phyloP scores from a whole-genome alignment of 2,113 vertebrate genomes.

The Labeo catla region DNA sequence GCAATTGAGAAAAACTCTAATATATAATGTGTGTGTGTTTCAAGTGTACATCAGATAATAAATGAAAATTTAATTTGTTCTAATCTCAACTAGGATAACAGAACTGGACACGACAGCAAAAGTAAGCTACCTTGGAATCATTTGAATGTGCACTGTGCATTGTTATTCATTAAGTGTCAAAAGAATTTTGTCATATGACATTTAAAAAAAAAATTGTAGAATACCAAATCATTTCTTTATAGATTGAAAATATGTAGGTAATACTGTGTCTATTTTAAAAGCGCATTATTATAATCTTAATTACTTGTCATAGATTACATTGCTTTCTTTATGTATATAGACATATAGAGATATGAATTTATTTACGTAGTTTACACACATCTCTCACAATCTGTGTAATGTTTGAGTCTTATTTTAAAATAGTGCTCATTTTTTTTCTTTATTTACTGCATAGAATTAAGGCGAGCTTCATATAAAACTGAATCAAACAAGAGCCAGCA shows the following conservation, averaged over 20 bases:
- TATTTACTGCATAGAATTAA: background rate
- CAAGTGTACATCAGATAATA: background rate
- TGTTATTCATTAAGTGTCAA: background rate
- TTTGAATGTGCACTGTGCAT: background rate
- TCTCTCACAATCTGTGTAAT: background rate
- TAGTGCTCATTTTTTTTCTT: background rate
- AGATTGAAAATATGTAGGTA: background rate
- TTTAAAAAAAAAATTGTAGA: background rate
- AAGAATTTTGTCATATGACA: background rate
- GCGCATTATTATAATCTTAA: background rate
- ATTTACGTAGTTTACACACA: background rate
- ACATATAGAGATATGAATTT: background rate
- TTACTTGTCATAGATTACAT: too few relatives aligned
- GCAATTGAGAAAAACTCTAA: too few relatives aligned
- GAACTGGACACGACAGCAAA: background rate
- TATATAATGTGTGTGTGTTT: too few relatives aligned
- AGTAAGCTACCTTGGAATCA: background rate
- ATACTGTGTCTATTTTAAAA: background rate
- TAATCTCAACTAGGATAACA: constrained; percentile 6
- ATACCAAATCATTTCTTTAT: background rate
- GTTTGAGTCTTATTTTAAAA: background rate
- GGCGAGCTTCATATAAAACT: background rate
- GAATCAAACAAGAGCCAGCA: background rate
- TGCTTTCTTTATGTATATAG: too few relatives aligned
- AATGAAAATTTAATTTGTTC: background rate